Evolutionary conservation across 2,888 invertebrate genomes (phyloP).

Genomic region (Himalopsyche anomala): DNA sequence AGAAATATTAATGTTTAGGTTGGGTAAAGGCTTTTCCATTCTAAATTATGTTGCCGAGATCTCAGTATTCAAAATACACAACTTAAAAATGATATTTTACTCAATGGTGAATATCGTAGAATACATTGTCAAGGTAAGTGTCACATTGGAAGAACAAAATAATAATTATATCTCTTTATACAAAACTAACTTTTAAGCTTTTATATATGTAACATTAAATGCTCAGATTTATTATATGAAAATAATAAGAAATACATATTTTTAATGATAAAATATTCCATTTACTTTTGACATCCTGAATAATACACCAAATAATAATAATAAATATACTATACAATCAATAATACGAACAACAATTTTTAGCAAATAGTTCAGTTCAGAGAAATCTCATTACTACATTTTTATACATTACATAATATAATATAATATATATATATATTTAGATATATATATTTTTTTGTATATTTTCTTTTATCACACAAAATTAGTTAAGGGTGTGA

Average conservation of each 20-base stretch:
- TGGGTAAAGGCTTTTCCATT: too few species aligned
- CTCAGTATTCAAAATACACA: too few species aligned
- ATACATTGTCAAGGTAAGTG: conserved; percentile 16
- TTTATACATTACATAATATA: conserved; percentile 25
- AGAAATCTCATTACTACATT: conserved; percentile 47
- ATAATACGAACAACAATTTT: conserved; percentile 17
- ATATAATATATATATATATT: conserved; percentile 46
- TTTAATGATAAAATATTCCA: conserved; percentile 44
- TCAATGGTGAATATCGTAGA: not conserved
- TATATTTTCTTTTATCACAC: conserved; percentile 46
- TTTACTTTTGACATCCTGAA: conserved; percentile 16
- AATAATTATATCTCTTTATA: conserved; percentile 13
- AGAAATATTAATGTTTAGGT: too few species aligned
- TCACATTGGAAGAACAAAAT: conserved; percentile 12
- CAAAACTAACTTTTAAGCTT: not conserved
- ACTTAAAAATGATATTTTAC: too few species aligned
- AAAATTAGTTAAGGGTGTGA: conserved; percentile 35
- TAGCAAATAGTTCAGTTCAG: conserved; percentile 47
- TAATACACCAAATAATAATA: not conserved
- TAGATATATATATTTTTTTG: conserved; percentile 45
- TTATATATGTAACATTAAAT: conserved; percentile 39
- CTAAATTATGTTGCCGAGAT: too few species aligned
- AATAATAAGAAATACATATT: conserved; percentile 1
- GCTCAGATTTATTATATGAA: conserved; percentile 47
- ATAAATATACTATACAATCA: not conserved